Base-by-base conservation (phyloP, 2,888 invertebrate genomes). In the Plebejus melissa region DNA sequence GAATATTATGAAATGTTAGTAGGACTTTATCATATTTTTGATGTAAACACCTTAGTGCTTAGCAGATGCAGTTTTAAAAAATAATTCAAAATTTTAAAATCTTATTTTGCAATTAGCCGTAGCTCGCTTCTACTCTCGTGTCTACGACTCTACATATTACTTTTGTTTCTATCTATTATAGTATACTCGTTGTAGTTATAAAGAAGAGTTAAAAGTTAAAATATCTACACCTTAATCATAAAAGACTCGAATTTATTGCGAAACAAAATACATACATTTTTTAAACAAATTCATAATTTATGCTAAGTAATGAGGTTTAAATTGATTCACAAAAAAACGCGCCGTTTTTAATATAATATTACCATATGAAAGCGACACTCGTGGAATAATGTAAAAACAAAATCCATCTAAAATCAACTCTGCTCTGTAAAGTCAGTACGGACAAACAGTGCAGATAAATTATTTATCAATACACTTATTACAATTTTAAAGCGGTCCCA, bases 401-500 rank as follows among this genome's bases (percentile, higher is more conserved):
- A 65, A 65, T 5, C 13, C 65, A 3, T 36, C 32, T 36, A 65
- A 65, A 65, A 65, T 65, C 65, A 65, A 32, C 32, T 28, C 60
- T 11, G 28, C 46, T 50, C 54, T 50, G 46, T 16, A 71, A 32
- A 22, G 32, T 72, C 28, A 72, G 57, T 70, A 71, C 58, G 57
- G 36, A 58, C 58, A 69, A 65, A 41, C 58, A 71, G 71, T 76
- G 69, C 72, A 74, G 76, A 79, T 79, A 85, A 82, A 84, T 85
- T 82, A 87, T 86, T 82, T 83, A 87, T 87, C 76, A 78, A 77
- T 65, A 74, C 79, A 76, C 79, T 82, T 77, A 86, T 87, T 85
- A 83, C 81, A 85, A 86, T 85, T 88, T 86, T 80, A 84, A 86
- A 85, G 85, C 76, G 77, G 81, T 79, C 81, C 81, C 83, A 82